phyloP scores from a whole-genome alignment of 2,113 vertebrate genomes.

The Lichenostomus cassidix region DNA sequence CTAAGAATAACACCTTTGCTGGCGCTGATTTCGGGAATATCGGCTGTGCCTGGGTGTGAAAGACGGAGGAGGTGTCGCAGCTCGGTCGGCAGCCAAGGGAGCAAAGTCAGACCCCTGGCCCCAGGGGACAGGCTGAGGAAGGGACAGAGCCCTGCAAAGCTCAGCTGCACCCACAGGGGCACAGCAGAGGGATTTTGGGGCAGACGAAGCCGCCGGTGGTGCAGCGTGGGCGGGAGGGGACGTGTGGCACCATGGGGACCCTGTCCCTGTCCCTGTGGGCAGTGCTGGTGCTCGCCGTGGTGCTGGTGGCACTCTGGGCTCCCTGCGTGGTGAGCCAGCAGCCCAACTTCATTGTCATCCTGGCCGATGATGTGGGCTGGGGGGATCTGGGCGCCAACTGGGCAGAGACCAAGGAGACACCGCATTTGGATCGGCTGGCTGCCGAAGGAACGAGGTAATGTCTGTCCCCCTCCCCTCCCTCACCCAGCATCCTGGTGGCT shows the following conservation, averaged over 20 bases:
- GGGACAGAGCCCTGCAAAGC: background rate
- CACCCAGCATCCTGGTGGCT: background rate
- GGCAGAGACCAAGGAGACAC: conserved; percentile 77
- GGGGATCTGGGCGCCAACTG: conserved; percentile 89
- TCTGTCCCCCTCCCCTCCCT: background rate
- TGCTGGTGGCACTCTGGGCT: conserved; percentile 54
- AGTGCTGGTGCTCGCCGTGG: conserved; percentile 46
- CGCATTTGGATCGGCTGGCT: conserved; percentile 83
- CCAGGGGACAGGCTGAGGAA: background rate
- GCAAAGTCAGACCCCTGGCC: background rate
- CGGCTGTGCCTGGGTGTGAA: background rate
- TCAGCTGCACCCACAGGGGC: background rate
- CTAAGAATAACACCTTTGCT: conserved; percentile 52
- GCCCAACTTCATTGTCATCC: conserved; percentile 90
- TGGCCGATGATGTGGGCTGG: conserved; percentile 97
- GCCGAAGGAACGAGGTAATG: conserved; percentile 83
- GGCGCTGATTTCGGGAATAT: background rate
- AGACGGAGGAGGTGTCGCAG: background rate
- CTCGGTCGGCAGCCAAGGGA: background rate
- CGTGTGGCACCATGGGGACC: conserved; percentile 62
- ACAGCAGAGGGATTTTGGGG: background rate
- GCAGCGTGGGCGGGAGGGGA: background rate
- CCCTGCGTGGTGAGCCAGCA: background rate
- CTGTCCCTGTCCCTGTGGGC: background rate
- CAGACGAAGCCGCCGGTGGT: fast-evolving